Evolutionary conservation across 2,888 invertebrate species (phyloP), one percentile per base, ranked within the genome.

Genomic region (Campopleginae sp.): DNA sequence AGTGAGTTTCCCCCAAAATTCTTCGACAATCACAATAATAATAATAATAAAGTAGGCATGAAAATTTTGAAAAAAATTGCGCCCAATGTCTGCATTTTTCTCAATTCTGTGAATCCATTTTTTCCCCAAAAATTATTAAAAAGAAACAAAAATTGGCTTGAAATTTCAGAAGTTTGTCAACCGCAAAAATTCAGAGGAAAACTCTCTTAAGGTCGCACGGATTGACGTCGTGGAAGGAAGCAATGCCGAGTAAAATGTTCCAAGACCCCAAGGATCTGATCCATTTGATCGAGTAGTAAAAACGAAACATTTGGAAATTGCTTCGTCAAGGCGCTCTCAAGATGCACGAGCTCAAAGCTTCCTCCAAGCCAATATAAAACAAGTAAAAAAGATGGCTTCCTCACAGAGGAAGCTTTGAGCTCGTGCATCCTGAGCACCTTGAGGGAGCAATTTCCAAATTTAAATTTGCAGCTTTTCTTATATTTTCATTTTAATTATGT

Each of bases 131-230:
- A 23, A 19, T 23, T 2, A n/a, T 48, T 8, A 63, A 44, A 8
- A n/a, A 48, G 27, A 42, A 82, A 38, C 4, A 7, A 7, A 19
- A 51, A 66, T 17, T 31, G n/a, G n/a, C 12, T n/a, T 7, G 14
- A 46, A 44, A 80, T 80, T 87, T 1, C 68, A 90, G 89, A 71
- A 87, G 84, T 82, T 86, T 88, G 63, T 91, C 90, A 31, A 86
- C 86, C 8, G 61, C 89, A 31, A 87, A 85, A 75, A 83, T 86
- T 14, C 89, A 90, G 86, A 86, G 72, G 19, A 89, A 83, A 85
- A 82, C 54, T 5, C 65, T 89, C 27, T 48, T 89, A 17, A 86
- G 87, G 82, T 81, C 79, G 27, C 72, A 88, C 23, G 86, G 82
- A 10, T 31, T 86, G 68, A 84, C 84, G 10, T 88, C 88, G 6